These are phyloP conservation scores for Isaurus tuberculatus DNA, from an alignment of 92 coral and sea anemone genomes.

Conservation along the genomic window DNA sequence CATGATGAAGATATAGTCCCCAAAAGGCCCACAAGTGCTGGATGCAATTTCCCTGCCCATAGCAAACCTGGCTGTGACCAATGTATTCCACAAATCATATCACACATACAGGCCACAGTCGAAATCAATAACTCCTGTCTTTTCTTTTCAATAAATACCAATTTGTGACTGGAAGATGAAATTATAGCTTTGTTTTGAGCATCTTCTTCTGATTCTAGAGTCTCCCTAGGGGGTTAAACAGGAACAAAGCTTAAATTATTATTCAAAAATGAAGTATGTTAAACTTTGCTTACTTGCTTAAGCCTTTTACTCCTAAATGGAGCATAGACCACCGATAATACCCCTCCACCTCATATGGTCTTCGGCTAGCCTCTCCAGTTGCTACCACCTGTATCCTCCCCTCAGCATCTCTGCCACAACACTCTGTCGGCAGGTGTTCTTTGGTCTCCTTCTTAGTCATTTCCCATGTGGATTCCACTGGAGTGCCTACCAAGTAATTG, in stretches of 20 bases:
- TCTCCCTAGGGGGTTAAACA: neutral
- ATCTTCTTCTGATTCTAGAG: constrained; percentile 10
- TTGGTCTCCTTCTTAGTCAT: too few relatives aligned
- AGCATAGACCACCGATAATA: too few relatives aligned
- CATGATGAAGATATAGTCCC: constrained; percentile 79
- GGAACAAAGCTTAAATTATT: neutral
- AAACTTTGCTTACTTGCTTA: too few relatives aligned
- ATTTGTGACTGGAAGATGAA: neutral
- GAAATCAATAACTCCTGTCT: constrained; percentile 46
- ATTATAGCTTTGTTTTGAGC: neutral
- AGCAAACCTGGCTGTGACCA: constrained; percentile 84
- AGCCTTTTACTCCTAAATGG: too few relatives aligned
- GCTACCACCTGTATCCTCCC: too few relatives aligned
- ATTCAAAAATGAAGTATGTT: too few relatives aligned
- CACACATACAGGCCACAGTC: constrained; percentile 70
- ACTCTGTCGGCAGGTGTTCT: too few relatives aligned
- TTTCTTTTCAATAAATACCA: constrained; percentile 26
- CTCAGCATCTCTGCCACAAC: too few relatives aligned
- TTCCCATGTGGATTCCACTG: too few relatives aligned
- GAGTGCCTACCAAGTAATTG: too few relatives aligned
- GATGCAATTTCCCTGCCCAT: constrained; percentile 77
- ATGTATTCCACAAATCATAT: constrained; percentile 71
- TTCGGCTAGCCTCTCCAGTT: too few relatives aligned
- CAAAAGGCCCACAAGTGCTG: constrained; percentile 65
- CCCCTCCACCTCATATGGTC: too few relatives aligned